Evolutionary conservation across 1,140 invertebrate species (phyloP).

Genomic region (Amyelois transitella): DNA sequence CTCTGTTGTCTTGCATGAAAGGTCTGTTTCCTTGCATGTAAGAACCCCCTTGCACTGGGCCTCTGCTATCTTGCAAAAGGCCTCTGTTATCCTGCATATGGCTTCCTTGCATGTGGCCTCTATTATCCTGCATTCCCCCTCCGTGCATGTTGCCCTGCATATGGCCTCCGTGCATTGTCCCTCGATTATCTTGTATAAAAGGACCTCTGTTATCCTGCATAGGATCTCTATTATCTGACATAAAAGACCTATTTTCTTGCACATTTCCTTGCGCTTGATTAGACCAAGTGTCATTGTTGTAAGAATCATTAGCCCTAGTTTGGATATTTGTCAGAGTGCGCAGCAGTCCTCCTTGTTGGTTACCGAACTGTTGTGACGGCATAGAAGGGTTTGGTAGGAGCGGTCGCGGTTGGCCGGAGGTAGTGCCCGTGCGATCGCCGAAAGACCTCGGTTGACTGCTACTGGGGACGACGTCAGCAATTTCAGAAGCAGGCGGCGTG

Average conservation of each 20-base stretch:
- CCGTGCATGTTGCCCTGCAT: background rate
- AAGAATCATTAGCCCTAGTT: background rate
- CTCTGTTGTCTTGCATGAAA: constrained; percentile 1
- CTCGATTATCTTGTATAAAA: background rate
- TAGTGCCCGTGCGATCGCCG: constrained; percentile 39
- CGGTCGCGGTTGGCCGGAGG: background rate
- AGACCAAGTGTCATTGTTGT: background rate
- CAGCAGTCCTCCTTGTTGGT: background rate
- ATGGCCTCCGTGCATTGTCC: background rate
- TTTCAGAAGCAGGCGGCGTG: background rate
- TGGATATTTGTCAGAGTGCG: background rate
- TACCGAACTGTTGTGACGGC: background rate
- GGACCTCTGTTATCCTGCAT: background rate
- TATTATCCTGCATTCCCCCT: background rate
- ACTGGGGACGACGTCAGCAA: constrained; percentile 31
- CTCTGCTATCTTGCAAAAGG: background rate
- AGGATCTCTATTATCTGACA: background rate
- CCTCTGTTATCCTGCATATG: constrained; percentile 3
- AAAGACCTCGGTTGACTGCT: constrained; percentile 46
- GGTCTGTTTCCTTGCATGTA: background rate
- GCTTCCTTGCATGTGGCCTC: background rate
- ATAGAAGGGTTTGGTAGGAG: background rate
- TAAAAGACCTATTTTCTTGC: background rate
- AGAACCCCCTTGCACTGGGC: constrained; percentile 1
- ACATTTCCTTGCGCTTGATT: background rate